phyloP scores from a whole-genome alignment of 2,113 vertebrate species.

The Pagrus major region DNA sequence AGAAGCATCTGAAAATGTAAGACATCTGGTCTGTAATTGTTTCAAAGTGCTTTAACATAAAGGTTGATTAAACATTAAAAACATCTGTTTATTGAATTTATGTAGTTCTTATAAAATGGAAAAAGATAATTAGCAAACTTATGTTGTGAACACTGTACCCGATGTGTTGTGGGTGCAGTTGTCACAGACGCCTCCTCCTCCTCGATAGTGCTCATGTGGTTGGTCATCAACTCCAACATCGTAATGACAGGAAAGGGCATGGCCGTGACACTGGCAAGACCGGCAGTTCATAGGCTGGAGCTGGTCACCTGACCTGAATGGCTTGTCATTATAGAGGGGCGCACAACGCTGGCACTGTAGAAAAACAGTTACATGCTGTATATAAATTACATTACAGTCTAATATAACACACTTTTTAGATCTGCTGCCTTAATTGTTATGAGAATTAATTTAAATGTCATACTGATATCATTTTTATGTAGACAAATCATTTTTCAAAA shows the following conservation, averaged over 20 bases:
- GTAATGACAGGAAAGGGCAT: constrained; percentile 91
- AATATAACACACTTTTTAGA: background rate
- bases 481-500: too few relatives aligned
- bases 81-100: too few relatives aligned
- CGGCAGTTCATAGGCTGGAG: constrained; percentile 89
- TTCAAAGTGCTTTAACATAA: background rate
- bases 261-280: constrained; percentile 89
- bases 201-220: constrained; percentile 86
- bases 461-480: too few relatives aligned
- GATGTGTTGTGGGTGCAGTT: constrained; percentile 90
- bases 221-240: constrained; percentile 84
- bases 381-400: background rate
- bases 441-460: background rate
- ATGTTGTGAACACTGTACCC: constrained; percentile 77
- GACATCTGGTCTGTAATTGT: background rate
- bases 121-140: background rate
- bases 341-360: constrained; percentile 89
- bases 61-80: background rate
- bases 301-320: constrained; percentile 89
- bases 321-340: constrained; percentile 92
- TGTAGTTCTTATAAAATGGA: background rate
- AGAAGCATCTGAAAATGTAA: background rate
- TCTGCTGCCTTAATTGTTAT: background rate
- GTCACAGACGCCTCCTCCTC: constrained; percentile 91
- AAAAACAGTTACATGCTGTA: constrained; percentile 14